Evolutionary conservation across 2,888 invertebrate species (phyloP).

Genomic region (Diploptera punctata): DNA sequence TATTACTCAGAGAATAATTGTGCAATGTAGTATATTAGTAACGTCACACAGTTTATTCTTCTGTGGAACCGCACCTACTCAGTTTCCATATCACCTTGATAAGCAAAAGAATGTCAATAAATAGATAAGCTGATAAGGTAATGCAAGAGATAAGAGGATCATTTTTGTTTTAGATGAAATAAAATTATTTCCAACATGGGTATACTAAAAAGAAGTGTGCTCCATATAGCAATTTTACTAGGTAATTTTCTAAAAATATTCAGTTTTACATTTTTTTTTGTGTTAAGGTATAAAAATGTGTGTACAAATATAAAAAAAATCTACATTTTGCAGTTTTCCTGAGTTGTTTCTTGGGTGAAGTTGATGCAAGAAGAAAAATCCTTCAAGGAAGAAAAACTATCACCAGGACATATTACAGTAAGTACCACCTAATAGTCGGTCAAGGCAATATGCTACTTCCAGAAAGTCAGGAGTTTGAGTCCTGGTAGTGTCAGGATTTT

Average conservation of each 20-base stretch:
- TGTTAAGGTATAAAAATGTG: too few relatives aligned
- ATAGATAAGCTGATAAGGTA: slow-evolving; percentile 14
- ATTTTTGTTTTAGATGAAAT: not conserved
- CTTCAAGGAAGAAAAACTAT: slow-evolving; percentile 79
- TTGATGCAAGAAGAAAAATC: slow-evolving; percentile 80
- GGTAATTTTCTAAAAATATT: too few relatives aligned
- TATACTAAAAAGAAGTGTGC: not conserved
- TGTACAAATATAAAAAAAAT: not conserved
- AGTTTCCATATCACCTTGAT: not conserved
- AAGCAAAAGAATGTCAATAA: slow-evolving; percentile 2
- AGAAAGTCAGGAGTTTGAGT: too few relatives aligned
- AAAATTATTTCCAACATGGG: not conserved
- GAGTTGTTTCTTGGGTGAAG: slow-evolving; percentile 71
- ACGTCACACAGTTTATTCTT: not conserved
- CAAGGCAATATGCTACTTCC: too few relatives aligned
- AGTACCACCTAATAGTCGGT: too few relatives aligned
- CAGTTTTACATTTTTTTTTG: too few relatives aligned
- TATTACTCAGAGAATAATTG: too few relatives aligned
- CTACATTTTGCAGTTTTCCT: slow-evolving; percentile 63
- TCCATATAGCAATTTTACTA: not conserved
- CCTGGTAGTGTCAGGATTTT: too few relatives aligned
- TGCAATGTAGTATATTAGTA: too few relatives aligned
- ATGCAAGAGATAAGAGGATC: not conserved
- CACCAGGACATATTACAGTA: slow-evolving; percentile 79
- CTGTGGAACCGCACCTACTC: not conserved